phyloP scores from a whole-genome alignment of 2,888 invertebrate species.

The Chalcis sispes region DNA sequence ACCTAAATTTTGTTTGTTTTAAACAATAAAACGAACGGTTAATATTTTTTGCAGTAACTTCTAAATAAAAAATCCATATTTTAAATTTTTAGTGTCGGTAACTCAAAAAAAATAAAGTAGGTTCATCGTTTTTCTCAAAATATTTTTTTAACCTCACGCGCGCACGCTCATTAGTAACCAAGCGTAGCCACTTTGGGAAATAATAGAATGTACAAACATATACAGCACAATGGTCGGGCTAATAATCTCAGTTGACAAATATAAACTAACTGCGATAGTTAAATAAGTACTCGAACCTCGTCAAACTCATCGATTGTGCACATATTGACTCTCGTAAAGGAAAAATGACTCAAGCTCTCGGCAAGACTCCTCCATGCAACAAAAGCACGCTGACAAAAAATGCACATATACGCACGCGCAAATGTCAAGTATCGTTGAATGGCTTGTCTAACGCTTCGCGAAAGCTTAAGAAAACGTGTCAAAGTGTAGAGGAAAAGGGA shows the following conservation, averaged over 20 bases:
- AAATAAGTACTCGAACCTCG: not conserved
- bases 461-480: not conserved
- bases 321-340: conserved; percentile 45
- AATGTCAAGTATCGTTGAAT: not conserved
- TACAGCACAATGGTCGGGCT: not conserved
- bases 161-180: too few relatives aligned
- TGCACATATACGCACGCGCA: not conserved
- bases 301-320: not conserved
- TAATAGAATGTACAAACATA: not conserved
- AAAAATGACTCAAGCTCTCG: conserved; percentile 30
- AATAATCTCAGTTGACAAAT: not conserved
- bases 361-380: not conserved
- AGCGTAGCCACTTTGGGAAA: conserved; percentile 21
- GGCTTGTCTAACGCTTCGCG: conserved; percentile 2
- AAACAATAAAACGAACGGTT: too few relatives aligned
- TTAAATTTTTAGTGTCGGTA: too few relatives aligned
- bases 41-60: too few relatives aligned
- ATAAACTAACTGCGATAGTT: not conserved
- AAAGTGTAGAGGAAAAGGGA: not conserved
- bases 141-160: too few relatives aligned
- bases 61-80: too few relatives aligned
- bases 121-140: too few relatives aligned
- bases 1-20: too few relatives aligned
- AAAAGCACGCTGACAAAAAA: not conserved
- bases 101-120: too few relatives aligned